Base-by-base conservation (phyloP, 2,113 vertebrate genomes). In the Seriola dumerili region DNA sequence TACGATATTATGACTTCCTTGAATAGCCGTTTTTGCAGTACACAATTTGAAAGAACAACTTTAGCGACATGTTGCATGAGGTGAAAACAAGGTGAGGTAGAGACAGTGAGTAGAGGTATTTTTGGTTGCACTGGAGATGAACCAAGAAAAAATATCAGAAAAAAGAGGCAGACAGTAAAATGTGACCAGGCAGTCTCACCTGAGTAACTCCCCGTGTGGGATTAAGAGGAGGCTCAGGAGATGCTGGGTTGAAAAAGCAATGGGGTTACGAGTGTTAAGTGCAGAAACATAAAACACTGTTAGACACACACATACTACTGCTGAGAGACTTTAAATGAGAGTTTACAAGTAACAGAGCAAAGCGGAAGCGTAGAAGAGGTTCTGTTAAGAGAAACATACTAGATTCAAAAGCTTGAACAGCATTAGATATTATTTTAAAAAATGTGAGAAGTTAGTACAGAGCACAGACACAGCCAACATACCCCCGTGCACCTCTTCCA, bases 181-280 rank as follows among this genome's bases (percentile, higher is more conserved):
- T n/a, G 63, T 21, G 87, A 93, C 87, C 74, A 90, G 87, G 57
- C 80, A 83, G 85, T 93, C 96, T 96, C 91, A 96, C 96, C 95
- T 95, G 89, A 95, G 95, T 96, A 90, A 94, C 94, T 93, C 95
- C 96, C 94, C 95, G 94, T 80, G 93, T 91, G 91, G 95, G 95
- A 90, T 92, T 96, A 88, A 95, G 93, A 94, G 96, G 94, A 95
- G 93, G 95, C 94, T 96, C 96, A 95, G 95, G 94, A 85, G 90
- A 89, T n/a, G 88, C 93, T 93, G 88, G 91, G 84, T 93, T 91
- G 58, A 80, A 90, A 83, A 79, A 80, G 87, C 72, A 76, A 62
- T 11, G 50, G 62, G 50, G 48, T 91, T 88, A 86, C 78, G 89
- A 70, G 80, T 5, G n/a, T 93, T 87, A 93, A 85, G 40, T 67